These are phyloP conservation scores for Cephus rjabovi DNA, from an alignment of 2,888 invertebrate genomes.

Conservation along the genomic window DNA sequence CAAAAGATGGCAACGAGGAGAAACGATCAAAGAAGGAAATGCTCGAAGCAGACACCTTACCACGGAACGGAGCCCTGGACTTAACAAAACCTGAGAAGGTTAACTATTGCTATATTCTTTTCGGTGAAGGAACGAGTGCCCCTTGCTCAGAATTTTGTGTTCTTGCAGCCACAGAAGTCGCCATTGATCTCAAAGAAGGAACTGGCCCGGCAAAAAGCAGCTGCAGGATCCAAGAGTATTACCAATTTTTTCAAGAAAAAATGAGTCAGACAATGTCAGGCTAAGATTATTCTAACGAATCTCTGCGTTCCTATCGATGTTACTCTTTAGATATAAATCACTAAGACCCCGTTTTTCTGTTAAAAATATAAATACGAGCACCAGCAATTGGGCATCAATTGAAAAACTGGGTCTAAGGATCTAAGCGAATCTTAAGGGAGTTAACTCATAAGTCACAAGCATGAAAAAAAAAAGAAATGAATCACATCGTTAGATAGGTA, in stretches of 20 bases:
- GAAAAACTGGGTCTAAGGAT: neutral
- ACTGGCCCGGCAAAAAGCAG: constrained; percentile 81
- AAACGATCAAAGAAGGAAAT: constrained; percentile 62
- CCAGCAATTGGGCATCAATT: constrained; percentile 6
- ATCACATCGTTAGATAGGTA: no score
- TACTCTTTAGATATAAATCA: constrained; percentile 24
- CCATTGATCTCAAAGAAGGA: constrained; percentile 77
- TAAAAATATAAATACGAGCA: constrained; percentile 10
- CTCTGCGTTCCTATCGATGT: constrained; percentile 46
- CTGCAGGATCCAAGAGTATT: constrained; percentile 83
- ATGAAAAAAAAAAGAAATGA: neutral
- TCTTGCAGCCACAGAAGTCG: constrained; percentile 66
- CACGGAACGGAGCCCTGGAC: constrained; percentile 59
- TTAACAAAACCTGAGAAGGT: constrained; percentile 60
- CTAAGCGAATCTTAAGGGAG: neutral
- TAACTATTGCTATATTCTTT: constrained; percentile 17
- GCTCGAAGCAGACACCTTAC: constrained; percentile 64
- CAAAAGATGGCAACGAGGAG: constrained; percentile 50
- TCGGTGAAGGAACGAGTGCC: constrained; percentile 16
- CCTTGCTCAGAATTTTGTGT: constrained; percentile 7
- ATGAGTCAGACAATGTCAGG: constrained; percentile 46
- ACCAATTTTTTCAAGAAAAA: constrained; percentile 83
- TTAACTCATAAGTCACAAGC: neutral
- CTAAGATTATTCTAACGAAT: constrained; percentile 29
- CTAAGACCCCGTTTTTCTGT: neutral